phyloP scores from a whole-genome alignment of 1,140 invertebrate species.

The Micrasema minimum region DNA sequence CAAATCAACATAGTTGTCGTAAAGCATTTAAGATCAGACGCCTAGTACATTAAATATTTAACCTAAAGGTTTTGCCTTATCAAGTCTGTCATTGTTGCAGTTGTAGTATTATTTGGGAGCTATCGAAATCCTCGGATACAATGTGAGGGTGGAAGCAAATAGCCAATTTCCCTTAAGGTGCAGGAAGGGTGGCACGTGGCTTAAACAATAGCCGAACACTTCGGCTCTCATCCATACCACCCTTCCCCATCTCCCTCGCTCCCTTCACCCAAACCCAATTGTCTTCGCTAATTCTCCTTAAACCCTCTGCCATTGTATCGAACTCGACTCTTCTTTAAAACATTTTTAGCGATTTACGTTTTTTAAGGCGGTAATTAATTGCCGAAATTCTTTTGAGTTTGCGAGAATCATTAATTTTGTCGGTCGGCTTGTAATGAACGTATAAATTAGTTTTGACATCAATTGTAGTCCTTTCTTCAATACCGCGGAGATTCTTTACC shows the following conservation, averaged over 20 bases:
- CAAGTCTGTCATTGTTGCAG: too few species aligned
- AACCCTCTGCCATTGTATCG: slow-evolving; percentile 1
- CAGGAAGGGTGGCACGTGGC: slow-evolving; percentile 32
- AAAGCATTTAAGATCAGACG: too few species aligned
- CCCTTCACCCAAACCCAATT: slow-evolving; percentile 1
- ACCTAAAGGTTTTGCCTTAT: too few species aligned
- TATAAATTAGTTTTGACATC: too few species aligned
- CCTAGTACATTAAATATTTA: too few species aligned
- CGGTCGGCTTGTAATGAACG: not conserved
- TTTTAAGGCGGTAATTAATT: slow-evolving; percentile 21
- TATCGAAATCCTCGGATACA: slow-evolving; percentile 41
- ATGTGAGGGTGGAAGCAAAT: slow-evolving; percentile 43
- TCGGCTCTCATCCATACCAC: slow-evolving; percentile 11
- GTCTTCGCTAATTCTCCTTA: slow-evolving; percentile 14
- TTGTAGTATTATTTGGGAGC: slow-evolving; percentile 19
- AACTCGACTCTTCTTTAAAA: slow-evolving; percentile 11
- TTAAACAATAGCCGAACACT: slow-evolving; percentile 46
- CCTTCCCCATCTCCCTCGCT: not conserved
- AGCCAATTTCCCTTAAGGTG: slow-evolving; percentile 47
- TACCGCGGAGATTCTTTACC: too few species aligned
- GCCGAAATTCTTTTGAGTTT: slow-evolving; percentile 5
- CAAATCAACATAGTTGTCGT: too few species aligned
- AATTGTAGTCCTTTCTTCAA: too few species aligned
- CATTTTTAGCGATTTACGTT: slow-evolving; percentile 3
- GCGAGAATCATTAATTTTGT: slow-evolving; percentile 10